Base-by-base conservation (phyloP, 2,797 vertebrate species). In the Karalla daura region DNA sequence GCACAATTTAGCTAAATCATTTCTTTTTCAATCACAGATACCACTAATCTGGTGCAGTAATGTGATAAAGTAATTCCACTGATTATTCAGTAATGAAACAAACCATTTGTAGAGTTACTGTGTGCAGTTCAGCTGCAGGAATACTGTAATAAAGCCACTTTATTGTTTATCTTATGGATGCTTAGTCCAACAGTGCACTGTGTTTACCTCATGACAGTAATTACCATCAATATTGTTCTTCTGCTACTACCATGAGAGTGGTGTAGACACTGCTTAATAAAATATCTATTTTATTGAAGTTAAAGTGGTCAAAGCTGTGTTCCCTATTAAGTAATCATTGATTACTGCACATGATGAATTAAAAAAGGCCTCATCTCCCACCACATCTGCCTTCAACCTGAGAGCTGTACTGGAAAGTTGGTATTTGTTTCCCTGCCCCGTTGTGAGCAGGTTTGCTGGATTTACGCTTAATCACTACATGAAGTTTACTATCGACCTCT, bases 31-130 rank as follows among this genome's bases (percentile, higher is more conserved):
- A 63, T 76, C 35, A 64, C 23, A 73, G 52, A 79, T 44, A 32
- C 21, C 51, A 74, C 28, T 56, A 66, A 76, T 76, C 60, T 64
- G 60, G 30, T 62, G 46, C 37, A 37, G 24, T 63, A 43, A 69
- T 78, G 56, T 14, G 21, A 68, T 45, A 32, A 49, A 59, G 59
- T 62, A 33, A 72, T 80, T 77, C 21, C 64, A 56, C 28, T 53
- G 50, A 81, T 58, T 40, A 76, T 66, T 52, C 36, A 60, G 36
- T 65, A 67, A 74, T 74, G 41, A 84, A 70, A 76, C 72, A 78
- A 80, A 59, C 40, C 53, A 55, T 81, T 73, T 66, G 15, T 3
- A 41, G 15, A 47, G 18, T 27, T 46, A 49, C 9, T 54, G 32
- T 24, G 41, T 21, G 32, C 23, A 18, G 45, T 18, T 59, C 35